phyloP scores from a whole-genome alignment of 2,113 vertebrate genomes.

The Sceloporus tristichus region DNA sequence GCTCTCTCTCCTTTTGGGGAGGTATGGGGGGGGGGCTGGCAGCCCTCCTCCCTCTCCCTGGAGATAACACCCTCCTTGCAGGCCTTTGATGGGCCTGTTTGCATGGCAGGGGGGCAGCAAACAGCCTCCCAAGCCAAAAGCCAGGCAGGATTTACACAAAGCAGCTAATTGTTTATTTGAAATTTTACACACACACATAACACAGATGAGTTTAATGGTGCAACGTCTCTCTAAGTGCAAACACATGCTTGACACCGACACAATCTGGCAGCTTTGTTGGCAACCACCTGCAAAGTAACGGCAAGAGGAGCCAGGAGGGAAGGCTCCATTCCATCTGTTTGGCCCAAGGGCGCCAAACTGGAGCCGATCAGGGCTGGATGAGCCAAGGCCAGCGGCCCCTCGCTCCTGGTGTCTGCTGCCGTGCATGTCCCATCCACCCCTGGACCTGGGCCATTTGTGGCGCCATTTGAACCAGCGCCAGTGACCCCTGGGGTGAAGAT shows the following conservation, averaged over 20 bases:
- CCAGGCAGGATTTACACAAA: slow-evolving; percentile 65
- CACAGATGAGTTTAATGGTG: not conserved
- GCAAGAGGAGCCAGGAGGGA: not conserved
- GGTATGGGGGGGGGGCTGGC: not conserved
- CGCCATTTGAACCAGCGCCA: too few relatives aligned
- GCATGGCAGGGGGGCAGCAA: slow-evolving; percentile 58
- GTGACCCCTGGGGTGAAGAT: too few relatives aligned
- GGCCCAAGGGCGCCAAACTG: not conserved
- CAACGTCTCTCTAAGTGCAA: slow-evolving; percentile 57
- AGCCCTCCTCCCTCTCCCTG: too few relatives aligned
- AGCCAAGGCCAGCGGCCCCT: not conserved
- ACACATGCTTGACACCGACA: slow-evolving; percentile 51
- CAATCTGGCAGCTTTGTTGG: slow-evolving; percentile 45
- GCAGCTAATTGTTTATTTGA: slow-evolving; percentile 71
- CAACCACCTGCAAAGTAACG: not conserved
- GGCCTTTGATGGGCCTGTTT: slow-evolving; percentile 55
- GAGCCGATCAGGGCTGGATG: too few relatives aligned
- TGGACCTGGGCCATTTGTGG: too few relatives aligned
- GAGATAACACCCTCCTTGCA: not conserved
- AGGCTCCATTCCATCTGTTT: not conserved
- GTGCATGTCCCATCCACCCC: too few relatives aligned
- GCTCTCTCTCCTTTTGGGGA: not conserved
- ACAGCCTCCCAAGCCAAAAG: slow-evolving; percentile 61
- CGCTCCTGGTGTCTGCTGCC: too few relatives aligned
- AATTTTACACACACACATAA: not conserved